Base-by-base conservation (phyloP, 2,888 invertebrate genomes). In the Scrobipalpa atriplicella region DNA sequence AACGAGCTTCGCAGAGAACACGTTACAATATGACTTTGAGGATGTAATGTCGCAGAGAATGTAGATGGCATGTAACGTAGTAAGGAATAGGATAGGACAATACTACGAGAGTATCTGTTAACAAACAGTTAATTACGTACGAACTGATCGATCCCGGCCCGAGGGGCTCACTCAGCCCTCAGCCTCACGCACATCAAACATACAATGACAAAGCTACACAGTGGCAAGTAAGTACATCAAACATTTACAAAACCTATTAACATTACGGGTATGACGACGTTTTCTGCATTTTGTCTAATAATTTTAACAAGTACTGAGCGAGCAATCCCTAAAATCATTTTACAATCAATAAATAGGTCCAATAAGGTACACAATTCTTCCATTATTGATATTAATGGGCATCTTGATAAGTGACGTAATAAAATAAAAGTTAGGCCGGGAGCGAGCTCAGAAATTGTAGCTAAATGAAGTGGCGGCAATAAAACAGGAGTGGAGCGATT, bases 111-210 rank as follows among this genome's bases (percentile, higher is more conserved):
- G 81, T 84, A 83, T 85, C 82, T 79, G 80, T 76, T 85, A 83
- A 84, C 87, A 86, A 88, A 87, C 88, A 84, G 87, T 87, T 89
- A 89, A 90, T 90, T 89, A 89, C 85, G 70, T 89, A 88, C 85
- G 70, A 77, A 72, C 80, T 83, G 86, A 90, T 90, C 88, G 87
- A 89, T 87, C 80, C 76, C 75, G 68, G 73, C 83, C 82, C 80
- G 66, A 65, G 78, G 82, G 81, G 62, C 43, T 19, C 13, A 18
- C 54, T n/a, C 1, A n/a, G n/a, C 54, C 21, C 21, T 11, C 54
- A 21, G n/a, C 47, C 11, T 10, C 54, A 10, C 19, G 19, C 21
- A 19, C 19, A 52, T 19, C 52, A 52, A 56, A 56, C 21, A 56
- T 29, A 56, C 54, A 16, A 11, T 13, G 13, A 13, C 54, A 21